These are phyloP conservation scores for Druon quercuslanigerum DNA, from an alignment of 1,140 invertebrate genomes.

Conservation along the genomic window DNA sequence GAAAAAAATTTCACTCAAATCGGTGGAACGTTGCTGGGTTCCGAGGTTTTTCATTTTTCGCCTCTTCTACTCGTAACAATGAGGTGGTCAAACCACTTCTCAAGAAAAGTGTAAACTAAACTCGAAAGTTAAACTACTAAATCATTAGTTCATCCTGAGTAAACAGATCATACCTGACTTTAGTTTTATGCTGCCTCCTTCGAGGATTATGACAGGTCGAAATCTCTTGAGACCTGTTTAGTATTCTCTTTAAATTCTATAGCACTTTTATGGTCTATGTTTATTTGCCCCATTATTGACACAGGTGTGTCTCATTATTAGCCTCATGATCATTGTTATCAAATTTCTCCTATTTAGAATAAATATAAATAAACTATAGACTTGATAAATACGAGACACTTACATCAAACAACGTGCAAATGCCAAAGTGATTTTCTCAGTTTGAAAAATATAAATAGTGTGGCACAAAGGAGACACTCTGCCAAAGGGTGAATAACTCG, in stretches of 20 bases:
- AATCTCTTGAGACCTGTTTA: slow-evolving; percentile 14
- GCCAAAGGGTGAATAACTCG: slow-evolving; percentile 7
- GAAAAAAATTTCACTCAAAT: too few relatives aligned
- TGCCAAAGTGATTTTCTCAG: background rate
- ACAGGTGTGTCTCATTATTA: background rate
- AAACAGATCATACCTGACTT: slow-evolving; percentile 25
- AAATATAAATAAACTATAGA: too few relatives aligned
- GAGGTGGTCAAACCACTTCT: slow-evolving; percentile 6
- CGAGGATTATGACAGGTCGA: background rate
- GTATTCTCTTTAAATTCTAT: background rate
- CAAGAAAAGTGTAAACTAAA: slow-evolving; percentile 1
- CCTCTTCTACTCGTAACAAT: background rate
- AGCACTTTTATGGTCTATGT: background rate
- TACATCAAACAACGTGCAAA: background rate
- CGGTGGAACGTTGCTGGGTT: too few relatives aligned
- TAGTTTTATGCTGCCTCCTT: background rate
- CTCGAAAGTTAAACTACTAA: background rate
- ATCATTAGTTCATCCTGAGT: slow-evolving; percentile 1
- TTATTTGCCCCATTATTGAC: background rate
- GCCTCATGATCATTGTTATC: background rate
- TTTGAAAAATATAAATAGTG: background rate
- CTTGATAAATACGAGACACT: background rate
- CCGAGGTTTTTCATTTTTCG: too few relatives aligned
- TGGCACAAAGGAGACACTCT: background rate
- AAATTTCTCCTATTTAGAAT: background rate